Base-by-base conservation (phyloP, 1,140 invertebrate species). In the Ceratosolen solmsi region DNA sequence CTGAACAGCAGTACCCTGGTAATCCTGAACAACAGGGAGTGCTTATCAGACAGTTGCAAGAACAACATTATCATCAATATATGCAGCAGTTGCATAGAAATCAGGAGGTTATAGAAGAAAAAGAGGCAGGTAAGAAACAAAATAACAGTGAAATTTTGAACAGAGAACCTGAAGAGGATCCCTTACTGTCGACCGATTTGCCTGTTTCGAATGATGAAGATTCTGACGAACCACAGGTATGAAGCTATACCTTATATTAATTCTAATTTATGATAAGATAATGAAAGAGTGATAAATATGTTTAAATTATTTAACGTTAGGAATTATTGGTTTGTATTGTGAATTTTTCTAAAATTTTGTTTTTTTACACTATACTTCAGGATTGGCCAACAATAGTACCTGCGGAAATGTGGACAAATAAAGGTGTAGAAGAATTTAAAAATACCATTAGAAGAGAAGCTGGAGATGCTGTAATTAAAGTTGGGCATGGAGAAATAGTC, bases 41-140 rank as follows among this genome's bases (percentile, higher is more conserved):
- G 72, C 92, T 99, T 25, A 97, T 99, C 73, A 93, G 95, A 68
- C 98, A 99, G 87, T 90, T 99, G 56, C 98, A 99, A 92, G 98
- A 99, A 85, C 97, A 99, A 86, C 98, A 99, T 92, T 99, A 99
- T 89, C 97, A 99, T 88, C 98, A 99, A 88, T 99, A 99, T 88
- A 98, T 99, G 95, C 96, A 98, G 87, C 97, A 96, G 84, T 89
- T 96, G 13, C 94, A 95, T 84, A 94, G 94, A 83, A 94, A 93
- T 79, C 92, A 97, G 87, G 86, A 95, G 30, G 88, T 93, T 0
- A 90, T 93, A 11, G 92, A 94, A 49, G 93, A 95, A 75, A 89
- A 93, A 81, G 92, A 93, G 8, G 83, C 86, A n/a, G 86, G 86
- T 13, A 86, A 87, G 1, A 82, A 86, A 17, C 88, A 88, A 13